A percentile compares a stretch with the other conserved stretches of the same genome.
These are phyloP conservation scores for Astyanax mexicanus DNA, from an alignment of 2,797 vertebrate species.

Conservation along the genomic window DNA sequence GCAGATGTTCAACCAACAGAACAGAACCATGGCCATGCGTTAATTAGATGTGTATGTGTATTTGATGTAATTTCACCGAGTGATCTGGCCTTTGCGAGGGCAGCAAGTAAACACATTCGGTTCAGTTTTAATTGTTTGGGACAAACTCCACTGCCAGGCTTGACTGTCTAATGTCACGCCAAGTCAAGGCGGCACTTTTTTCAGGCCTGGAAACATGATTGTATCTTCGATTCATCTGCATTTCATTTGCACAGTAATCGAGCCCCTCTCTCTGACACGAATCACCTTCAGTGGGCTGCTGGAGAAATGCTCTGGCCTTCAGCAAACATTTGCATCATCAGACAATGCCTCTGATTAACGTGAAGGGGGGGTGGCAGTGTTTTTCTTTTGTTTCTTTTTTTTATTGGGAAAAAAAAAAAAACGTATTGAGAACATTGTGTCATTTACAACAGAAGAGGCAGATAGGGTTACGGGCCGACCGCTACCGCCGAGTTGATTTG, in stretches of 20 bases:
- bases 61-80: slow-evolving; percentile 45
- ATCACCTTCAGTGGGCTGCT: slow-evolving; percentile 50
- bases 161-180: slow-evolving; percentile 51
- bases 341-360: slow-evolving; percentile 58
- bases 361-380: slow-evolving; percentile 20
- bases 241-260: slow-evolving; percentile 58
- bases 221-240: slow-evolving; percentile 55
- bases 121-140: no score
- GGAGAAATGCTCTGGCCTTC: slow-evolving; percentile 46
- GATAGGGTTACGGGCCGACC: slow-evolving; percentile 7
- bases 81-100: slow-evolving; percentile 52
- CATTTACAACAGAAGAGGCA: slow-evolving; percentile 38
- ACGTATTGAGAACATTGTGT: slow-evolving; percentile 18
- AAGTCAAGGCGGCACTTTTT: slow-evolving; percentile 31
- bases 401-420: slow-evolving; percentile 1
- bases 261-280: slow-evolving; percentile 43
- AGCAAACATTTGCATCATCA: slow-evolving; percentile 58
- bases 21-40: slow-evolving; percentile 27
- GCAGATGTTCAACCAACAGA: slow-evolving; percentile 38
- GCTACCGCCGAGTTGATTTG: slow-evolving; percentile 17
- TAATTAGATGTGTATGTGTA: slow-evolving; percentile 59
- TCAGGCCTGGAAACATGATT: slow-evolving; percentile 47
- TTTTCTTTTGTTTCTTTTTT: no score
- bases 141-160: slow-evolving; percentile 48
- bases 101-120: slow-evolving; percentile 37